A percentile compares a stretch with the other conserved stretches of the same genome.
Evolutionary conservation across 1,140 invertebrate genomes (phyloP).

Genomic region (Heterodera schachtii): DNA sequence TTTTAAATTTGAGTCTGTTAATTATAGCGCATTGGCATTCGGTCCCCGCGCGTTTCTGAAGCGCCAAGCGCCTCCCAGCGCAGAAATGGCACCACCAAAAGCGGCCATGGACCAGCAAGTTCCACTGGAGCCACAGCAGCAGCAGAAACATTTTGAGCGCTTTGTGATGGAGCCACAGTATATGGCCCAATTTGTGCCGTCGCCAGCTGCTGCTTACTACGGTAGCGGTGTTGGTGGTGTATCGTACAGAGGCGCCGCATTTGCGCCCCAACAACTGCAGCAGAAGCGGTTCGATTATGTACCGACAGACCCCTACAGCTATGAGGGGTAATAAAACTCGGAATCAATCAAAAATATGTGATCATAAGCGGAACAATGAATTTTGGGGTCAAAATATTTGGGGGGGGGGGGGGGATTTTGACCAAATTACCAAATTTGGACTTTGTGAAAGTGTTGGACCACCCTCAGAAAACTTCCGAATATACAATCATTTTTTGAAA

Average conservation of each 20-base stretch:
- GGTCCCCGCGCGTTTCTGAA: not conserved
- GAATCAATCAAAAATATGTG: not conserved
- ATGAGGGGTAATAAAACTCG: not conserved
- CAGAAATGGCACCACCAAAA: not conserved
- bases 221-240: not conserved
- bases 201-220: not conserved
- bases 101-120: no score
- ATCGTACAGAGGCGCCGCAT: no score
- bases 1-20: not conserved
- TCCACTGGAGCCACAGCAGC: not conserved
- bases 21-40: not conserved
- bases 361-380: not conserved
- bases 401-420: no score
- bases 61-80: not conserved
- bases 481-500: no score
- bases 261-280: not conserved
- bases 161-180: not conserved
- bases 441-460: no score
- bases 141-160: not conserved
- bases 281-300: not conserved
- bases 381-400: not conserved
- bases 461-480: no score
- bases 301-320: not conserved
- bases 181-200: not conserved
- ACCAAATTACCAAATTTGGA: no score